These are phyloP conservation scores for Danio jaintianensis DNA, from an alignment of 2,797 vertebrate genomes.

Conservation along the genomic window DNA sequence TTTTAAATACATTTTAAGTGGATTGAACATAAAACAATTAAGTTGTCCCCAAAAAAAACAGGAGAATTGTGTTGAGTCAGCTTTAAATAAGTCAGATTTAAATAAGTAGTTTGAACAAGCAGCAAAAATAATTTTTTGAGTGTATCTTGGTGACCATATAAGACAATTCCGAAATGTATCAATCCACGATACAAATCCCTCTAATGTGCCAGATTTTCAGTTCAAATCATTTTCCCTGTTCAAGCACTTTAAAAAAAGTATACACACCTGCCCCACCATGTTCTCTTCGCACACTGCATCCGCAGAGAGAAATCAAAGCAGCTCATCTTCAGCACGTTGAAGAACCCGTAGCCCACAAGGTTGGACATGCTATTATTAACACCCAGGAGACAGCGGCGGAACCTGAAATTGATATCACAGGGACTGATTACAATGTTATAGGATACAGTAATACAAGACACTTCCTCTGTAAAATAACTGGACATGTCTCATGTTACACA, in stretches of 20 bases:
- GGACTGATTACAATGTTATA: slow-evolving; percentile 31
- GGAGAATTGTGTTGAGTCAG: too few relatives aligned
- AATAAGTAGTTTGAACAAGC: too few relatives aligned
- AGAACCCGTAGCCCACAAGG: slow-evolving; percentile 86
- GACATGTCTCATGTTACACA: slow-evolving; percentile 20
- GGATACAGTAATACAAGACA: slow-evolving; percentile 14
- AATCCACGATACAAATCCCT: neutral
- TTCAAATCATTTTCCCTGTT: neutral
- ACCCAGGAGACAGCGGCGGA: slow-evolving; percentile 79
- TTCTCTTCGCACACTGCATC: slow-evolving; percentile 80
- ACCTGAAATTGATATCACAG: slow-evolving; percentile 72
- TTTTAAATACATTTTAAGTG: too few relatives aligned
- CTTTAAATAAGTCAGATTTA: too few relatives aligned
- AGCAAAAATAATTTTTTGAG: too few relatives aligned
- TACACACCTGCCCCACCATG: slow-evolving; percentile 87
- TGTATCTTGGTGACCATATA: too few relatives aligned
- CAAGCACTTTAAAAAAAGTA: neutral
- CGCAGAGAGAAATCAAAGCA: slow-evolving; percentile 85
- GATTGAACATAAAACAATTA: too few relatives aligned
- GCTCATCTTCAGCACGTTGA: slow-evolving; percentile 86
- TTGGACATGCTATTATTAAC: slow-evolving; percentile 80
- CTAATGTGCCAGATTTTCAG: neutral
- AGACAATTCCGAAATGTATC: too few relatives aligned
- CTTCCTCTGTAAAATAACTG: neutral
- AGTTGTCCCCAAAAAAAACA: too few relatives aligned